Percentiles rank a stretch among this genome's conserved stretches.
Conservation (phyloP, 2,888 invertebrate genomes). For the Drosophila putrida region DNA sequence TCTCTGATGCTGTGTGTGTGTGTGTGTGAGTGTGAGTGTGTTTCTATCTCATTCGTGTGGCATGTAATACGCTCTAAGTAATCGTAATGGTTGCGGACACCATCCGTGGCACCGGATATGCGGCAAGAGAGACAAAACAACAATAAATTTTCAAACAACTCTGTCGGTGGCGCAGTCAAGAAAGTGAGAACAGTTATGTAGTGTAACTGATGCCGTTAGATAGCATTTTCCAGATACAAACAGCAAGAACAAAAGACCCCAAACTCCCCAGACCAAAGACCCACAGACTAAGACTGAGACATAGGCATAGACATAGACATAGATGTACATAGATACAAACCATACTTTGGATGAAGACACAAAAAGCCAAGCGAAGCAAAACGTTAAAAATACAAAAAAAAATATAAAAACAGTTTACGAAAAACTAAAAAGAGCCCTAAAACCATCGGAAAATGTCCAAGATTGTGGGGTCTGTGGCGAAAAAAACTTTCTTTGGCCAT, state of each 20-base stretch:
- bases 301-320: conserved; percentile 17
- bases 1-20: conserved; percentile 11
- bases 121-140: conserved; percentile 62
- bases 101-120: conserved; percentile 72
- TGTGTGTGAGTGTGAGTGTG: too few species aligned
- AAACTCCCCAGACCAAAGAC: conserved; percentile 33
- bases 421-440: conserved; percentile 40
- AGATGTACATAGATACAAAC: conserved; percentile 32
- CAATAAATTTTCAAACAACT: conserved; percentile 51
- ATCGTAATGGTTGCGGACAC: conserved; percentile 58
- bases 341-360: conserved; percentile 49
- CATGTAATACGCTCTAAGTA: conserved; percentile 50
- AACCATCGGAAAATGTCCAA: conserved; percentile 52
- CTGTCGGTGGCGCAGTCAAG: conserved; percentile 58
- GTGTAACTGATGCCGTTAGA: conserved; percentile 82
- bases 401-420: neutral
- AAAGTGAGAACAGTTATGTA: conserved; percentile 81
- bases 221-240: conserved; percentile 68
- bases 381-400: conserved; percentile 27
- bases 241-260: conserved; percentile 57
- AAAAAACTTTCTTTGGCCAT: conserved; percentile 70
- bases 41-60: conserved; percentile 20
- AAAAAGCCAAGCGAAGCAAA: conserved; percentile 60
- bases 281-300: conserved; percentile 16
- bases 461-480: conserved; percentile 52